A percentile compares a stretch with the other conserved stretches of the same genome.
Conservation (phyloP, 2,797 vertebrate species). For the Anisognathus igniventris region DNA sequence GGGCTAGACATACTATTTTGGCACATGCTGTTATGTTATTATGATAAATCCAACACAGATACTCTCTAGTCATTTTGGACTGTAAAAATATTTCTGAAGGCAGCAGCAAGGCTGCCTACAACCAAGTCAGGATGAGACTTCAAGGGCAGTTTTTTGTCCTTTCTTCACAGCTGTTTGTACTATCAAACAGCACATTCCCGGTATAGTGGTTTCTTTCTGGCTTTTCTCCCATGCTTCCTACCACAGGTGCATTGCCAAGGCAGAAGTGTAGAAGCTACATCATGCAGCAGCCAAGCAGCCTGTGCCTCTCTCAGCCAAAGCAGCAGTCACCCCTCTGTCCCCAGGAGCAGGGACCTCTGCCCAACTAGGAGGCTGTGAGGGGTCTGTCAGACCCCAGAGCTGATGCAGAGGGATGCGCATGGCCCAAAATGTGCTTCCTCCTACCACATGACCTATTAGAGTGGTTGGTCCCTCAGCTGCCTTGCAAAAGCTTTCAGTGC, state of each 20-base stretch:
- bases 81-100: neutral
- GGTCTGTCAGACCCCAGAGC: neutral
- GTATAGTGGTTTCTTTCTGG: neutral
- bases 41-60: neutral
- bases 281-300: neutral
- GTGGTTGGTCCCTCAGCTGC: neutral
- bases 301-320: neutral
- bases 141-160: neutral
- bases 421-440: neutral
- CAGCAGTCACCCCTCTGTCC: neutral
- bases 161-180: neutral
- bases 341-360: neutral
- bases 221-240: neutral
- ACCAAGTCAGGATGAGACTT: neutral
- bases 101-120: neutral
- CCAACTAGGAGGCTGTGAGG: neutral
- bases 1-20: neutral
- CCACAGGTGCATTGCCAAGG: neutral
- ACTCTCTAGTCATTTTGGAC: neutral
- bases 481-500: neutral
- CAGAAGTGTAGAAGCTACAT: neutral
- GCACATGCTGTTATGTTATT: neutral
- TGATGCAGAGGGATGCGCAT: neutral
- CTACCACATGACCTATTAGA: neutral
- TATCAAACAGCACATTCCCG: neutral